phyloP scores from a whole-genome alignment of 2,797 vertebrate genomes.

The Trichosurus vulpecula region DNA sequence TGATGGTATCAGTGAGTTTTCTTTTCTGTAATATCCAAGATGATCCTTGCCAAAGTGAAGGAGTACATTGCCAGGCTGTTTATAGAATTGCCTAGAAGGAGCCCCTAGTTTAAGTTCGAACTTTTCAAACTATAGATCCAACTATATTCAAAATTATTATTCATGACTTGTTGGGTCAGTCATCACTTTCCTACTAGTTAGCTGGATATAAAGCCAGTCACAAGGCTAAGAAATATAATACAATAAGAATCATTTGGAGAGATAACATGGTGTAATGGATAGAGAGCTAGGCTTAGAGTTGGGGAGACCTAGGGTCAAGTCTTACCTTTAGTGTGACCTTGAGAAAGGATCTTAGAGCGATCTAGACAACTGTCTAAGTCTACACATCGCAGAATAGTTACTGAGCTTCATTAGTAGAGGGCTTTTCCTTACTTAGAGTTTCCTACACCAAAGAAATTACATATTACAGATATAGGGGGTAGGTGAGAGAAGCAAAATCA shows the following conservation, averaged over 20 bases:
- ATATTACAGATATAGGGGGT: background rate
- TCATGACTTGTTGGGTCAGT: background rate
- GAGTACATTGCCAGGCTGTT: background rate
- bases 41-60: background rate
- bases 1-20: background rate
- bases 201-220: background rate
- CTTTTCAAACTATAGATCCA: background rate
- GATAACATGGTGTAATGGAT: background rate
- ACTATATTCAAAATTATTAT: background rate
- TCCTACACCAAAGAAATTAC: background rate
- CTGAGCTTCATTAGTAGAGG: background rate
- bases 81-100: background rate
- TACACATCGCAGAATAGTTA: background rate
- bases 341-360: background rate
- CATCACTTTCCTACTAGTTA: background rate
- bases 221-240: background rate
- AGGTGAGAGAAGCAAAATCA: background rate
- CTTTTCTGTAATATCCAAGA: background rate
- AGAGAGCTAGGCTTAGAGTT: background rate
- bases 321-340: background rate
- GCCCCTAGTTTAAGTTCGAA: background rate
- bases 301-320: background rate
- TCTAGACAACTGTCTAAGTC: background rate
- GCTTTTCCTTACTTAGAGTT: background rate
- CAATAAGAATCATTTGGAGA: background rate